A percentile compares a stretch with the other conserved stretches of the same genome.
These are phyloP conservation scores for Sturmia bella DNA, from an alignment of 2,888 invertebrate genomes.

Conservation along the genomic window DNA sequence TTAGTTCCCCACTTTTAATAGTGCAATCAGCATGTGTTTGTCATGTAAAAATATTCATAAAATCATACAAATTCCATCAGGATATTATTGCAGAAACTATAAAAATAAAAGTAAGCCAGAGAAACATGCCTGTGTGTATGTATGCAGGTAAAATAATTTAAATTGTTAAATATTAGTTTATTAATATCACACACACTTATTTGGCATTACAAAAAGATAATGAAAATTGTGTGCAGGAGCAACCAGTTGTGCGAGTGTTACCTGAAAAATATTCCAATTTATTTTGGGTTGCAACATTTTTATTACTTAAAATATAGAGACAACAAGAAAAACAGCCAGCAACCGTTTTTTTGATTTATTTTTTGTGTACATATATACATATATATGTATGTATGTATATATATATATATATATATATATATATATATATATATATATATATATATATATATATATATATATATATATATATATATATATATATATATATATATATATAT, in stretches of 20 bases:
- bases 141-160: slow-evolving; percentile 48
- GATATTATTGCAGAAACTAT: neutral
- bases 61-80: neutral
- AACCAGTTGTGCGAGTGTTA: neutral
- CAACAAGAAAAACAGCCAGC: slow-evolving; percentile 1
- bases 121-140: too few species aligned
- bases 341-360: slow-evolving; percentile 31
- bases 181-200: slow-evolving; percentile 5
- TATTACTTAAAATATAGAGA: slow-evolving; percentile 36
- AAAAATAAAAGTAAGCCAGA: neutral
- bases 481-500: slow-evolving; percentile 30
- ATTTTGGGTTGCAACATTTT: slow-evolving; percentile 37
- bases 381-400: slow-evolving; percentile 40
- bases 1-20: too few species aligned
- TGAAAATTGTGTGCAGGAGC: neutral
- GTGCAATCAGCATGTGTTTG: too few species aligned
- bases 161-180: slow-evolving; percentile 53
- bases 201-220: neutral
- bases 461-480: slow-evolving; percentile 34
- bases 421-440: slow-evolving; percentile 38
- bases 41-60: slow-evolving; percentile 16
- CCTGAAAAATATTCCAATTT: slow-evolving; percentile 43
- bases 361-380: too few species aligned
- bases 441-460: slow-evolving; percentile 29
- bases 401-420: slow-evolving; percentile 29